A percentile compares a stretch with the other conserved stretches of the same genome.
phyloP scores from a whole-genome alignment of 2,888 invertebrate species.

The Temnothorax unifasciatus region DNA sequence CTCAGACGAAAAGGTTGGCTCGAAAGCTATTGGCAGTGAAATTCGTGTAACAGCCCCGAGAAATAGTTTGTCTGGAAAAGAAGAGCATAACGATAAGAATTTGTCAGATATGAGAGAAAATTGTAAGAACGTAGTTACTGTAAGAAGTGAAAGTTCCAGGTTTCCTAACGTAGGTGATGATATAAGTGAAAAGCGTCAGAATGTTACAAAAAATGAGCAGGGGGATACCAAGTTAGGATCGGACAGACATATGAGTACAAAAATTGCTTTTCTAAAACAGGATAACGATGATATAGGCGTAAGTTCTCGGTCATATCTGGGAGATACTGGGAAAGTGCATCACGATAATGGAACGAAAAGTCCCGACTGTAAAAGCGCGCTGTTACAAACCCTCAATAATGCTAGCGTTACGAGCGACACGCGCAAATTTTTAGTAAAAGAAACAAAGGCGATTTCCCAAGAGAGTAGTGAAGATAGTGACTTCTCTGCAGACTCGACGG shows the following conservation, averaged over 20 bases:
- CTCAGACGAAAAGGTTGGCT: not conserved
- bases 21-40: not conserved
- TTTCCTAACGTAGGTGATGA: not conserved
- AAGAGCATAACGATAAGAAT: not conserved
- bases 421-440: slow-evolving; percentile 66
- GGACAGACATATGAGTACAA: slow-evolving; percentile 67
- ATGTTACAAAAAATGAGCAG: slow-evolving; percentile 5
- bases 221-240: slow-evolving; percentile 45
- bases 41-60: not conserved
- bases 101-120: not conserved
- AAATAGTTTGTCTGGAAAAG: not conserved
- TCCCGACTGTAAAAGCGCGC: slow-evolving; percentile 25
- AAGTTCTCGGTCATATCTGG: slow-evolving; percentile 2
- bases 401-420: slow-evolving; percentile 24
- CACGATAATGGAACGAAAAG: slow-evolving; percentile 18
- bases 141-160: slow-evolving; percentile 7
- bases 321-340: slow-evolving; percentile 7
- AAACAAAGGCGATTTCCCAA: slow-evolving; percentile 63
- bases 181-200: not conserved
- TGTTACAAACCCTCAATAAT: slow-evolving; percentile 22
- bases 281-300: slow-evolving; percentile 7
- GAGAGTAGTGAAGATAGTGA: slow-evolving; percentile 80
- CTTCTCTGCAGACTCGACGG: slow-evolving; percentile 78
- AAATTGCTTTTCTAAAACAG: slow-evolving; percentile 67
- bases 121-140: not conserved